Evolutionary conservation across 2,888 invertebrate genomes (phyloP), one percentile per base, ranked within the genome.

Genomic region (Actias luna): DNA sequence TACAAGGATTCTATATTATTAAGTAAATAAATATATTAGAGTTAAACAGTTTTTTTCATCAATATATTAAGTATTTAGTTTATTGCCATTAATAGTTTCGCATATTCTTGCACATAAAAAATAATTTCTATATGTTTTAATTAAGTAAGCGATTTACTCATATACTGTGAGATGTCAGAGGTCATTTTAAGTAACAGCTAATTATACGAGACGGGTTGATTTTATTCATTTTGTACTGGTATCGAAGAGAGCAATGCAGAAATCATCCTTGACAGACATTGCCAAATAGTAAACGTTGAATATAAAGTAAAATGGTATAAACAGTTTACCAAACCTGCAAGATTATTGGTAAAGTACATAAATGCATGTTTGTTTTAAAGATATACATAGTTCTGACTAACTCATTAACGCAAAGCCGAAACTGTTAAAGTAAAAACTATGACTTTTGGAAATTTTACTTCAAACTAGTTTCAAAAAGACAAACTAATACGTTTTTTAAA

Each of bases 101-200:
- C 25, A 25, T 50, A 25, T 22, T 50, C 12, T 50, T 22, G 46
- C 25, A 12, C 55, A 29, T 29, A 55, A 55, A 55, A 55, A 18
- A 31, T 31, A 31, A 31, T 42, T 63, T 61, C 18, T 39, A 16
- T 39, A 59, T 42, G n/a, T 66, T 68, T 61, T 63, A 55, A 58
- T 63, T 63, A 55, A 57, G 58, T 55, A 61, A 62, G 52, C 39
- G 63, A 57, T 46, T 61, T 63, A 59, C 58, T 59, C 59, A 60
- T 50, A 18, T 18, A 5, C 36, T 39, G 46, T 50, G 72, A 70
- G 71, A 74, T 74, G 83, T 80, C 82, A 83, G 76, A 83, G 84
- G 83, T 84, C 79, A 82, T 71, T 77, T 80, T 83, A 85, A 82
- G 83, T 79, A 75, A 74, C 66, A 60, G 73, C 69, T 82, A 82